These are phyloP conservation scores for Microplitis manilae DNA, from an alignment of 2,888 invertebrate species.

Conservation along the genomic window DNA sequence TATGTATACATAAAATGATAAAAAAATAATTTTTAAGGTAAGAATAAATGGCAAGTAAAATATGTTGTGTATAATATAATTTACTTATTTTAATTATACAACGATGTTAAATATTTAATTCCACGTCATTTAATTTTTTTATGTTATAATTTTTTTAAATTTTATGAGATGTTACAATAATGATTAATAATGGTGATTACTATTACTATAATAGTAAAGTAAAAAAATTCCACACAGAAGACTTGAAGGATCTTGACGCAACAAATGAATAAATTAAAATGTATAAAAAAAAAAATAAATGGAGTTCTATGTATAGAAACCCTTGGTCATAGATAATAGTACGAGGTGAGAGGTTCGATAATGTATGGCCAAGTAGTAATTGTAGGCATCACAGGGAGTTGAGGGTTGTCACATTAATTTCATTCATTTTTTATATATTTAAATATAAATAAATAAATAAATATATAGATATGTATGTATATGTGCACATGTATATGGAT, in stretches of 20 bases:
- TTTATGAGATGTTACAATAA: no score
- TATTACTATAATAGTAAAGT: not conserved
- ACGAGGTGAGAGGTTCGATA: conserved; percentile 36
- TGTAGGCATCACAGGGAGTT: conserved; percentile 33
- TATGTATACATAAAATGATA: no score
- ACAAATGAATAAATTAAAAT: not conserved
- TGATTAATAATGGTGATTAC: not conserved
- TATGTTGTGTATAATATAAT: no score
- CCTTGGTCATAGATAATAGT: conserved; percentile 58
- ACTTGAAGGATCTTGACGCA: not conserved
- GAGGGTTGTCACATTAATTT: not conserved
- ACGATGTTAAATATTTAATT: no score
- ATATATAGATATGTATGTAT: not conserved
- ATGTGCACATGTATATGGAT: conserved; percentile 48
- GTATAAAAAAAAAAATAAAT: conserved; percentile 57
- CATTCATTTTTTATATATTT: not conserved
- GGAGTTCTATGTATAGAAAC: conserved; percentile 61
- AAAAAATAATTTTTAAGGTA: no score
- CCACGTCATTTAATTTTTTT: no score
- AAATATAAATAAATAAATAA: not conserved
- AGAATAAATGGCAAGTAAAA: no score
- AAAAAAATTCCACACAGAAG: conserved; percentile 54
- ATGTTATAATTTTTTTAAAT: no score
- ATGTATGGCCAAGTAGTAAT: conserved; percentile 44
- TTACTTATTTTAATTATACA: no score